phyloP scores from a whole-genome alignment of 1,140 invertebrate species.

The Bombus pascuorum region DNA sequence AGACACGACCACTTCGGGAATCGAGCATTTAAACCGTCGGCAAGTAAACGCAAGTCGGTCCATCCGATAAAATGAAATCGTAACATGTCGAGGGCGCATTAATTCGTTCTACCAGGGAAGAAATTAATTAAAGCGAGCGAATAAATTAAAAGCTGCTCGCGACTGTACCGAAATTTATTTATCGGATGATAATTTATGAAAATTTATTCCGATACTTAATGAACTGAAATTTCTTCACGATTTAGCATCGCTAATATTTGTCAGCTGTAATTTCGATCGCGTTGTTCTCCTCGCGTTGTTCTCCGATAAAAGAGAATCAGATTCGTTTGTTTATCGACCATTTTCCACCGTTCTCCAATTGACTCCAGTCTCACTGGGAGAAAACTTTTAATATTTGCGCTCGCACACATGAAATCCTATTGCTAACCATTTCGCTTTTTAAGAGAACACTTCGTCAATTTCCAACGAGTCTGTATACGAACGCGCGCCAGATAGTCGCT shows the following conservation, averaged over 20 bases:
- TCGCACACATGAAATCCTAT: conserved; percentile 7
- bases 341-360: not conserved
- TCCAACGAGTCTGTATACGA: not conserved
- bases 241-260: conserved; percentile 32
- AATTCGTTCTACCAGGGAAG: conserved; percentile 4
- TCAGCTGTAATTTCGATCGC: conserved; percentile 10
- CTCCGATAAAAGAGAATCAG: conserved; percentile 1
- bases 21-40: conserved; percentile 1
- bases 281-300: not conserved
- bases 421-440: not conserved
- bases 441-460: not conserved
- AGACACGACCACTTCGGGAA: not conserved
- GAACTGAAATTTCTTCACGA: conserved; percentile 39
- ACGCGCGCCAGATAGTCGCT: too few species aligned
- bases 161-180: conserved; percentile 24
- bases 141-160: conserved; percentile 30
- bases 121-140: conserved; percentile 31
- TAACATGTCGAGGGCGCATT: conserved; percentile 23
- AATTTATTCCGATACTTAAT: conserved; percentile 44
- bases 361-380: not conserved
- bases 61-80: conserved; percentile 32
- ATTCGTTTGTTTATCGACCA: conserved; percentile 15
- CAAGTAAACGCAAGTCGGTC: conserved; percentile 7
- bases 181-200: conserved; percentile 46
- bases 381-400: conserved; percentile 10